Base-by-base conservation (phyloP, 2,797 vertebrate genomes). In the Oreochromis grahami region DNA sequence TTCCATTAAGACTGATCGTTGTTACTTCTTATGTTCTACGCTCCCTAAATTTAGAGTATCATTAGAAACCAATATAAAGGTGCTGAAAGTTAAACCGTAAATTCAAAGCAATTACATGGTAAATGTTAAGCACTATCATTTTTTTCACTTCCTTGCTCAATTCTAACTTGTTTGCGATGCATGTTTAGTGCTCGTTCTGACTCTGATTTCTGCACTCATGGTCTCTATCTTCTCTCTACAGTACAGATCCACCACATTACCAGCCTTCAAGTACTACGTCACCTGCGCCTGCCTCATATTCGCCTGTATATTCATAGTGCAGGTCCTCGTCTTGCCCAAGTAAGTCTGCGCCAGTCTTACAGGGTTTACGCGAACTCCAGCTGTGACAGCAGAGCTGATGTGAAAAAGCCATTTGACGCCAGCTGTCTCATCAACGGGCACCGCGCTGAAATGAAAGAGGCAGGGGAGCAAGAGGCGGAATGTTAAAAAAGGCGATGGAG, bases 181-280 rank as follows among this genome's bases (percentile, higher is more conserved):
- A 36, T 48, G 14, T 29, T 48, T 3, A 41, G 43, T 24, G 14
- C 78, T 53, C 6, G 8, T 79, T 53, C 56, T 24, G 2, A 19
- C 38, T 79, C 41, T 17, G 43, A 72, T 41, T 76, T 45, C 72
- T 29, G 6, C 51, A 52, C 12, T 78, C 45, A 32, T 6, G 5
- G 34, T 15, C 3, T 13, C 72, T 53, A 6, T 89, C 90, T 84
- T 86, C 43, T 88, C 89, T 93, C 94, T 93, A 89, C 89, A 99
- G 98, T 99, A 99, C 92, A 96, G 98, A 95, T 97, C 98, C 87
- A 99, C 98, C 1, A 97, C 98, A 0, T 94, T 99, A 85, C 98
- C 98, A 10, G 98, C 98, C 12, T 99, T 99, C 96, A 99, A 99
- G 95, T 99, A 99, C 89, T 99, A 99, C 3, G 96, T 99, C 92